Evolutionary conservation across 2,113 vertebrate genomes (phyloP).

Genomic region (Genyomyrus donnyi): DNA sequence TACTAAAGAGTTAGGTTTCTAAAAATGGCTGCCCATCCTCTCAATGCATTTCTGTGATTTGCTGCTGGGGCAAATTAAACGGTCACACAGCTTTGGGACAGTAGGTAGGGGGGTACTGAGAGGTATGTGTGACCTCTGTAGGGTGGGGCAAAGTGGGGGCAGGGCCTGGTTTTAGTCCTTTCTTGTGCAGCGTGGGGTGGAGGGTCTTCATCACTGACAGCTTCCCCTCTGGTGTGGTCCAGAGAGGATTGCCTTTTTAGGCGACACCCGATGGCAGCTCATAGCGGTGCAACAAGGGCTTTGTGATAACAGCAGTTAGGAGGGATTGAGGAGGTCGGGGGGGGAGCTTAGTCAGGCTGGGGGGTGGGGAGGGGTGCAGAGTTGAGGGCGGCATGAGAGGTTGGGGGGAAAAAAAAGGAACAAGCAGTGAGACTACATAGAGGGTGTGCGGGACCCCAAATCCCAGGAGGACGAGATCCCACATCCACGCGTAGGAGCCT

Average conservation of each 20-base stretch:
- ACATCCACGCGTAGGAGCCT: neutral
- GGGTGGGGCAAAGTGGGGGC: neutral
- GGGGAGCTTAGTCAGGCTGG: neutral
- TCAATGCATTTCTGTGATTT: neutral
- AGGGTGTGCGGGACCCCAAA: neutral
- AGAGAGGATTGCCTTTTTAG: conserved; percentile 71
- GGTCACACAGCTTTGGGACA: neutral
- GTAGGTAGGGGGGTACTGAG: neutral
- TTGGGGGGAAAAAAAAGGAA: neutral
- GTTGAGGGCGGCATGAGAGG: neutral
- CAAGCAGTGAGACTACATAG: neutral
- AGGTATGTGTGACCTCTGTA: neutral
- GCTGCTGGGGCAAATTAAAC: neutral
- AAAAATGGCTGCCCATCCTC: neutral
- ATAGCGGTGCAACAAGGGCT: conserved; percentile 37
- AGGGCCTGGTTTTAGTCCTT: conserved; percentile 31
- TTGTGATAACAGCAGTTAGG: conserved; percentile 44
- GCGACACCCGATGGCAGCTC: conserved; percentile 51
- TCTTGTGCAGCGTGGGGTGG: conserved; percentile 33
- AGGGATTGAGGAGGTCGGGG: conserved; percentile 1
- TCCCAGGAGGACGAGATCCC: neutral
- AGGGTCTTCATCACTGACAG: conserved; percentile 40
- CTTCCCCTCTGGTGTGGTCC: conserved; percentile 55
- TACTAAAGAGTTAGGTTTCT: neutral
- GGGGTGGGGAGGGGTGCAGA: neutral